Conservation (phyloP, 2,888 invertebrate genomes). For the Clunio marinus region DNA sequence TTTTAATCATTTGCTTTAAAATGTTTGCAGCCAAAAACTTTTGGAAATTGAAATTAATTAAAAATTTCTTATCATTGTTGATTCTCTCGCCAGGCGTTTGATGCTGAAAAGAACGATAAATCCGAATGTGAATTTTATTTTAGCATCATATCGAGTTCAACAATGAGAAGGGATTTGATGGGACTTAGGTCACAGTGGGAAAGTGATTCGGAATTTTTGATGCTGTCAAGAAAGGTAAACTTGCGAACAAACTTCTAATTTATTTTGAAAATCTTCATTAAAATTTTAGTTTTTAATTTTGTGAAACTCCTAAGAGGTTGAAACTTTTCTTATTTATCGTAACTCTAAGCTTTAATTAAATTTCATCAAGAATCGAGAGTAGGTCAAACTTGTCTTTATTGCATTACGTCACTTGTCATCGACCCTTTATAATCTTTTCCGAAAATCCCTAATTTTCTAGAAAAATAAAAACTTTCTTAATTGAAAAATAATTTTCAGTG, state of each 20-base stretch:
- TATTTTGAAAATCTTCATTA: too few relatives aligned
- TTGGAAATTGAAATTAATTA: neutral
- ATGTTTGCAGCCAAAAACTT: neutral
- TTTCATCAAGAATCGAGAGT: too few relatives aligned
- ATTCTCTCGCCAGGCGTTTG: neutral
- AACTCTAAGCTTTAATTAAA: too few relatives aligned
- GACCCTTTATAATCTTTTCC: neutral
- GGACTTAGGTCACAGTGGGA: too few relatives aligned
- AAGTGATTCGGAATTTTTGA: too few relatives aligned
- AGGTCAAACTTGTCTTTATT: too few relatives aligned
- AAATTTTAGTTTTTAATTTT: too few relatives aligned
- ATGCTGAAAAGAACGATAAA: neutral
- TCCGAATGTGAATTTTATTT: conserved; percentile 6
- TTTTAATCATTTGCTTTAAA: neutral
- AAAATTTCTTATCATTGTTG: neutral
- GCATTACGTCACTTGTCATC: neutral
- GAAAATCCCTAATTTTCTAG: neutral
- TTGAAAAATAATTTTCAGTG: conserved; percentile 1
- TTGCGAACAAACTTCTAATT: too few relatives aligned
- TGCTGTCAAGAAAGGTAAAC: too few relatives aligned
- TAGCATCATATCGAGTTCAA: neutral
- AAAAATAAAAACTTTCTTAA: neutral
- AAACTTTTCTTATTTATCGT: too few relatives aligned
- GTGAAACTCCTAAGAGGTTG: too few relatives aligned
- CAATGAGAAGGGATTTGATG: too few relatives aligned